Evolutionary conservation across 2,888 invertebrate species (phyloP).

Genomic region (Drosophila neonasuta): DNA sequence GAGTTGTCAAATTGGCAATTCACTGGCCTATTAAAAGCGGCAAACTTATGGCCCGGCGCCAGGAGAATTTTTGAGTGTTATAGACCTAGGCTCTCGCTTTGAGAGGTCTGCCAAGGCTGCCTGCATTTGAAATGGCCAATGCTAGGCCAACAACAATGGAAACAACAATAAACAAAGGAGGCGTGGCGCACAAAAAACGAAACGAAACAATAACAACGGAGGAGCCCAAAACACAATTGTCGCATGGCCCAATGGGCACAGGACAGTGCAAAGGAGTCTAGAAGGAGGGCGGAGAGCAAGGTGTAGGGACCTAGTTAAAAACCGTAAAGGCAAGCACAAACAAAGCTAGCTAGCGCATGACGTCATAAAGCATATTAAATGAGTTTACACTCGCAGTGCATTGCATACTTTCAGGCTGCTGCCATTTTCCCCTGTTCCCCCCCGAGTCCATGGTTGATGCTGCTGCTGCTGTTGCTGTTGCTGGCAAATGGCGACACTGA

Average conservation of each 20-base stretch:
- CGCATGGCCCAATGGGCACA: constrained; percentile 10
- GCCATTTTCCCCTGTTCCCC: not conserved
- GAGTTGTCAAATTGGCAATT: constrained; percentile 26
- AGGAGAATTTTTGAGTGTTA: constrained; percentile 5
- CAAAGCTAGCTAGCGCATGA: constrained; percentile 53
- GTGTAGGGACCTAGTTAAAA: constrained; percentile 39
- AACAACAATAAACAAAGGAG: constrained; percentile 60
- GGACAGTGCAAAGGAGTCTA: not conserved
- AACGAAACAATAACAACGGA: constrained; percentile 29
- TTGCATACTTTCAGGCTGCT: constrained; percentile 52
- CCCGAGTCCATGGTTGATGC: not conserved
- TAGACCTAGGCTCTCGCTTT: constrained; percentile 19
- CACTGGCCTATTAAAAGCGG: constrained; percentile 9
- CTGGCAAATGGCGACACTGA: constrained; percentile 66
- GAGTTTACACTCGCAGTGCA: constrained; percentile 58
- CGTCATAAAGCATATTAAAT: constrained; percentile 76
- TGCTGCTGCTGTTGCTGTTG: constrained; percentile 21
- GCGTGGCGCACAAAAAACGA: constrained; percentile 42
- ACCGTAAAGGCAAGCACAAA: constrained; percentile 32
- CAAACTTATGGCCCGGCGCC: constrained; percentile 5
- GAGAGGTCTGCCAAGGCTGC: constrained; percentile 59
- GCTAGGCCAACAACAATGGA: constrained; percentile 63
- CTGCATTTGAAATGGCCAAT: constrained; percentile 70
- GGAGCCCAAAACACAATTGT: constrained; percentile 30
- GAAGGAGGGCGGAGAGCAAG: not conserved